phyloP scores from a whole-genome alignment of 1,140 invertebrate species.

The Capitella teleta region DNA sequence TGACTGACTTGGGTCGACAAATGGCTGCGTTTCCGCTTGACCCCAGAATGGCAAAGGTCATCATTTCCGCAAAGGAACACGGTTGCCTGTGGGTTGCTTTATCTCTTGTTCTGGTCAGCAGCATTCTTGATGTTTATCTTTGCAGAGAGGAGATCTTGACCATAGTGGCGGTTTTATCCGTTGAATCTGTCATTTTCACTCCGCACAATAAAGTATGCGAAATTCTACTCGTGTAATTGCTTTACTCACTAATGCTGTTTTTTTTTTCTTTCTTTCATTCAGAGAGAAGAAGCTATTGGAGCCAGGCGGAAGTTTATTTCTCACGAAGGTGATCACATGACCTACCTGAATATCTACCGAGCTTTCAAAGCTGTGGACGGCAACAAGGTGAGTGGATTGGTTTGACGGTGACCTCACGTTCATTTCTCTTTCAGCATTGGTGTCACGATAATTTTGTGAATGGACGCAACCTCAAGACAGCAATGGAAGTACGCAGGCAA shows the following conservation, averaged over 20 bases:
- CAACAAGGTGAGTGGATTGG: conserved; percentile 51
- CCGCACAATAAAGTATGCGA: conserved; percentile 35
- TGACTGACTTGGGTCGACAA: conserved; percentile 69
- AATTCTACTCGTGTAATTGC: neutral
- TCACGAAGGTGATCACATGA: conserved; percentile 83
- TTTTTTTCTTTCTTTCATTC: conserved; percentile 19
- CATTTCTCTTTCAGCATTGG: conserved; percentile 54
- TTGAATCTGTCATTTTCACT: conserved; percentile 53
- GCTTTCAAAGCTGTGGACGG: conserved; percentile 57
- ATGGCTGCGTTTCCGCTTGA: conserved; percentile 88
- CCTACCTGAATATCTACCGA: conserved; percentile 77
- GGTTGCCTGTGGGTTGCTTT: conserved; percentile 54
- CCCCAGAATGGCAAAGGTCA: conserved; percentile 73
- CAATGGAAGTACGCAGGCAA: conserved; percentile 69
- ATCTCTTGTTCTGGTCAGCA: neutral
- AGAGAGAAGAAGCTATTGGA: conserved; percentile 55
- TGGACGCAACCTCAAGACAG: conserved; percentile 70
- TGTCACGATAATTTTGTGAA: conserved; percentile 84
- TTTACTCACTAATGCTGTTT: neutral
- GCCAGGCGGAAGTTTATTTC: conserved; percentile 65
- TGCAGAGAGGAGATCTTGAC: conserved; percentile 65
- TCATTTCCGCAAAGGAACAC: conserved; percentile 64
- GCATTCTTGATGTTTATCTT: conserved; percentile 13
- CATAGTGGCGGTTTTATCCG: conserved; percentile 57
- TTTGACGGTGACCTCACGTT: neutral